Evolutionary conservation across 2,113 vertebrate species (phyloP), one percentile per base, ranked within the genome.

Genomic region (Tauraco erythrolophus): DNA sequence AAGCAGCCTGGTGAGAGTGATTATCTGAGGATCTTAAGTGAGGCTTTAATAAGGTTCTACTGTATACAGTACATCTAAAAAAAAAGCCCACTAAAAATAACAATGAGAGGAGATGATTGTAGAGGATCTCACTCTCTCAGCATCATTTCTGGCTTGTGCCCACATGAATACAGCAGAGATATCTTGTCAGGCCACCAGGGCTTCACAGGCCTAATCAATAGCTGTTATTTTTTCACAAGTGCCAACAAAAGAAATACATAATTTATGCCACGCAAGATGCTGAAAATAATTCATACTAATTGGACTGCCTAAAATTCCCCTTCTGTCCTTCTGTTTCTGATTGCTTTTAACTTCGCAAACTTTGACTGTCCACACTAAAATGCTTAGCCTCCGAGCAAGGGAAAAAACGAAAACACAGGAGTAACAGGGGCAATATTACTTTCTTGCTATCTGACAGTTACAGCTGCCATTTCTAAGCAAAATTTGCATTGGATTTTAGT

Each of bases 61-160:
- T 95, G 96, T 96, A 95, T 88, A 96, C 89, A 87, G 95, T 89
- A 79, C 86, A 88, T 81, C 91, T 95, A 72, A 95, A 95, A 72
- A 72, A 95, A 91, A 91, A 84, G 64, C 61, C 69, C 91, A 90
- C 94, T 95, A 97, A 97, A 96, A 96, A 97, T 97, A 97, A 96
- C 89, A 95, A 95, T 78, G 76, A 92, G 87, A 56, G 57, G 56
- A 96, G 95, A 94, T 97, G 92, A 75, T 65, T 94, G 97, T 81
- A 90, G 88, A 97, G 96, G 80, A 96, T 96, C 92, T 97, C 92
- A 92, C 85, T 91, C 76, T 88, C 85, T 64, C 78, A 58, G 89
- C 93, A 97, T 78, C 93, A 84, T 80, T 92, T 78, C 91, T 66
- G 87, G 84, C 91, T 92, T 75, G 71, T 81, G 60, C 93, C 74